These are phyloP conservation scores for Hemitrygon akajei DNA, from an alignment of 2,797 vertebrate genomes.

Conservation along the genomic window DNA sequence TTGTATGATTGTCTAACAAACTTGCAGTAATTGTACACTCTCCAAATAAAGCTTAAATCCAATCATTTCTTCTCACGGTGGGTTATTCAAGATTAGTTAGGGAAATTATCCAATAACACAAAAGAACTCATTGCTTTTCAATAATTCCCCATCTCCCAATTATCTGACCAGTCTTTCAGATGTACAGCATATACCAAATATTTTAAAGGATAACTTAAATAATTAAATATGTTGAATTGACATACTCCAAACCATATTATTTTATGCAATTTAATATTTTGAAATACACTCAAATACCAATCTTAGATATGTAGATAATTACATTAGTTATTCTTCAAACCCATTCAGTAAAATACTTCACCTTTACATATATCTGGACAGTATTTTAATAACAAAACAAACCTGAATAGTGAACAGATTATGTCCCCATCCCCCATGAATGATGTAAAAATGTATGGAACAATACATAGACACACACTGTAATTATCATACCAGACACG, in stretches of 20 bases:
- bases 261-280: neutral
- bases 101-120: neutral
- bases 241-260: neutral
- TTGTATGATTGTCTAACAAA: neutral
- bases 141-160: too few relatives aligned
- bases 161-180: neutral
- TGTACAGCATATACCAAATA: neutral
- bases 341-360: constrained; percentile 28
- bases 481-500: constrained; percentile 38
- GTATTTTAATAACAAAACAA: neutral
- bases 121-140: neutral
- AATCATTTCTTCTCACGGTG: neutral
- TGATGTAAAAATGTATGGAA: constrained; percentile 34
- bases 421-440: constrained; percentile 13
- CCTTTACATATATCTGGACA: neutral
- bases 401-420: neutral
- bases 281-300: neutral
- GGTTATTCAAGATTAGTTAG: neutral
- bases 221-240: neutral
- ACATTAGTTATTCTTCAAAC: neutral
- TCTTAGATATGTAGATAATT: neutral
- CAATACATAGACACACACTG: constrained; percentile 35
- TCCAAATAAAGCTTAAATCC: neutral
- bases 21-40: constrained; percentile 1
- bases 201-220: neutral